Evolutionary conservation across 2,113 vertebrate genomes (phyloP).

Genomic region (Hypomesus transpacificus): DNA sequence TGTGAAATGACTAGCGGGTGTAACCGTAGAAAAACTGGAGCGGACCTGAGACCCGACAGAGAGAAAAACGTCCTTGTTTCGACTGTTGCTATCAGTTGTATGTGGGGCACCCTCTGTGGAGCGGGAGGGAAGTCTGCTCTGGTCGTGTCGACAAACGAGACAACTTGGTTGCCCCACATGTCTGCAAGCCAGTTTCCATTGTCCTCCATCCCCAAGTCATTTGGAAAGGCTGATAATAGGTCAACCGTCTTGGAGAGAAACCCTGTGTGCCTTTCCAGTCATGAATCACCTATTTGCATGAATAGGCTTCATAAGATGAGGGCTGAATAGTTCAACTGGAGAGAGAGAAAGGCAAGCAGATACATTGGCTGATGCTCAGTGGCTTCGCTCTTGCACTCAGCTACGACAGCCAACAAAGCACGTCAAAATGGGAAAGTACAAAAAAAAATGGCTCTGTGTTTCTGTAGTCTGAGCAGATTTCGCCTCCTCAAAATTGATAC

Average conservation of each 20-base stretch:
- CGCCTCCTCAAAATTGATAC: no score
- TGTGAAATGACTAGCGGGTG: slow-evolving; percentile 4
- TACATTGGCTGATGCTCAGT: no score
- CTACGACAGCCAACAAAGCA: no score
- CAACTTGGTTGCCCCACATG: slow-evolving; percentile 36
- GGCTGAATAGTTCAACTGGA: no score
- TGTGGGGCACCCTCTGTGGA: slow-evolving; percentile 7
- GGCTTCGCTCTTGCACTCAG: no score
- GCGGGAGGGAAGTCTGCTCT: background rate
- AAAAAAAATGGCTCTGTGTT: no score
- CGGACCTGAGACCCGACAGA: background rate
- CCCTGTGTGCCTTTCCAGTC: slow-evolving; percentile 1
- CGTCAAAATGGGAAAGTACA: no score
- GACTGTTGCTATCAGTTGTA: slow-evolving; percentile 12
- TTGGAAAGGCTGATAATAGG: slow-evolving; percentile 33
- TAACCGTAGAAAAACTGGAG: background rate
- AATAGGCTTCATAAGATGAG: no score
- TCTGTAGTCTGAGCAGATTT: no score
- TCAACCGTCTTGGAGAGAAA: slow-evolving; percentile 21
- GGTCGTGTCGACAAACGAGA: slow-evolving; percentile 1
- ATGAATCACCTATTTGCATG: background rate
- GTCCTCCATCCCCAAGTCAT: slow-evolving; percentile 26
- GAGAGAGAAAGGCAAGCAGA: no score
- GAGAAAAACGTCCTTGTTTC: background rate
- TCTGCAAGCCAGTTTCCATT: slow-evolving; percentile 36